These are phyloP conservation scores for Arothron firmamentum DNA, from an alignment of 2,113 vertebrate genomes.

Conservation along the genomic window DNA sequence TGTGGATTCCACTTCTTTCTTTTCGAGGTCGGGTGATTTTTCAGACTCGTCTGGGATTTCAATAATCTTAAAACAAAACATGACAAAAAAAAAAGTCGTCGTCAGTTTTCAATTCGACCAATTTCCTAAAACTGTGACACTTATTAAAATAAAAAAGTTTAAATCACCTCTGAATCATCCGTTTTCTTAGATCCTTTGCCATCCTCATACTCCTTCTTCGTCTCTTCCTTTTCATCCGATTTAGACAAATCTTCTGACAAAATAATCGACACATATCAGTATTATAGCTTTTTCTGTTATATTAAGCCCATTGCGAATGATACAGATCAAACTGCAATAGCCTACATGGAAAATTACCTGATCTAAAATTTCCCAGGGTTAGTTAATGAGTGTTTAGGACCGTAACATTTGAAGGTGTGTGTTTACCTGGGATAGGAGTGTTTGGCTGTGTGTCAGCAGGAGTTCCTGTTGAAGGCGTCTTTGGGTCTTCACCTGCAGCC, in stretches of 20 bases:
- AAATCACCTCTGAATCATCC: conserved; percentile 56
- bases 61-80: conserved; percentile 63
- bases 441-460: conserved; percentile 96
- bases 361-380: neutral
- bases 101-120: no score
- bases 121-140: neutral
- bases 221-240: conserved; percentile 64
- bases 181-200: conserved; percentile 49
- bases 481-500: conserved; percentile 77
- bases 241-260: conserved; percentile 65
- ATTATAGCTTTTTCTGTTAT: neutral
- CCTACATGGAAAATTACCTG: neutral
- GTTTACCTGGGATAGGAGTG: conserved; percentile 83
- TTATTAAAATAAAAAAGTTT: neutral
- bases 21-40: conserved; percentile 72
- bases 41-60: conserved; percentile 78
- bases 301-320: neutral
- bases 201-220: conserved; percentile 63
- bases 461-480: conserved; percentile 87
- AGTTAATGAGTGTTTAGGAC: no score
- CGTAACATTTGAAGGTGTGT: neutral
- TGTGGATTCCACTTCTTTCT: conserved; percentile 62
- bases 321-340: no score
- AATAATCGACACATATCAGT: conserved; percentile 4
- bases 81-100: no score